These are phyloP conservation scores for Tiliqua scincoides DNA, from an alignment of 2,113 vertebrate species.

Conservation along the genomic window DNA sequence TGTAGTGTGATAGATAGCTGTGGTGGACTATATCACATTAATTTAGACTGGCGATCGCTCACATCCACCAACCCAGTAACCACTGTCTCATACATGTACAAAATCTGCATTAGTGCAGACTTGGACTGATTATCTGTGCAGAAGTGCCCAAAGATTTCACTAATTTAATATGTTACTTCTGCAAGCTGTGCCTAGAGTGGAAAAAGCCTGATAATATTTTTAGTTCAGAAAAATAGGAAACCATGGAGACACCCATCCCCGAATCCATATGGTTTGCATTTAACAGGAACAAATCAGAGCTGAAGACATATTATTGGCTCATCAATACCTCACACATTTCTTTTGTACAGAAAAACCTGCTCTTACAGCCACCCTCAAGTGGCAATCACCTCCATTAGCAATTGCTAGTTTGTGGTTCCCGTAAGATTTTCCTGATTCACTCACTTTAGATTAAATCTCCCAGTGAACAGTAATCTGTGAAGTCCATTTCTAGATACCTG, in stretches of 20 bases:
- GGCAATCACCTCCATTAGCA: conserved; percentile 46
- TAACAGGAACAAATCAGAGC: conserved; percentile 4
- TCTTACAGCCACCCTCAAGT: conserved; percentile 21
- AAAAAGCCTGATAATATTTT: conserved; percentile 21
- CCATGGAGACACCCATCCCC: conserved; percentile 24
- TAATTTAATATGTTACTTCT: not conserved
- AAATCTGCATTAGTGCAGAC: not conserved
- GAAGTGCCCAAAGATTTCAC: not conserved
- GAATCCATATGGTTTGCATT: conserved; percentile 12
- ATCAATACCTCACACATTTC: conserved; percentile 21
- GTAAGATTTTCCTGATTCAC: not conserved
- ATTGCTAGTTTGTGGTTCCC: not conserved
- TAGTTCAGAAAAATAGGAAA: not conserved
- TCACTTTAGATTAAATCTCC: not conserved
- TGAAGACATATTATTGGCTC: conserved; percentile 31
- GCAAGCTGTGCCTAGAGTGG: not conserved
- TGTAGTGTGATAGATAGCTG: not conserved
- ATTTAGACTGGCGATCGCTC: not conserved
- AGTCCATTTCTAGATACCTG: not conserved
- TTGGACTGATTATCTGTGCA: not conserved
- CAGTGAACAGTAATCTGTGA: not conserved
- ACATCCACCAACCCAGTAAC: not conserved
- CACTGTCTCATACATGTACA: not conserved
- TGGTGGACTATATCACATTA: not conserved
- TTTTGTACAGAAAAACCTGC: conserved; percentile 14